Conservation (phyloP, 2,797 vertebrate genomes). For the Smutsia temminckii region DNA sequence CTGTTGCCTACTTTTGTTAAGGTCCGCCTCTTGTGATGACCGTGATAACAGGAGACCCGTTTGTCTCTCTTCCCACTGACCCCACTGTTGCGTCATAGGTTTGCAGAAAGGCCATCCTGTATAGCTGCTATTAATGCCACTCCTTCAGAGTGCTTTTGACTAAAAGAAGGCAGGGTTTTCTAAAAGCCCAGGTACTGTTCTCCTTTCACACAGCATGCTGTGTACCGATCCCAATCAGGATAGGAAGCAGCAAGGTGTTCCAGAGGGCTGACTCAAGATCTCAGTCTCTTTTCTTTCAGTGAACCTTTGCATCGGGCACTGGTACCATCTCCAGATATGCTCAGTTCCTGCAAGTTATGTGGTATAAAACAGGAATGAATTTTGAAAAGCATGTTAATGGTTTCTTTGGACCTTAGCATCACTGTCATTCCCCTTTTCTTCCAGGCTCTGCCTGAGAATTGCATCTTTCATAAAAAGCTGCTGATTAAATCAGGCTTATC, state of each 20-base stretch:
- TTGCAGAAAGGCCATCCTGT: background rate
- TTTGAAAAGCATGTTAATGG: background rate
- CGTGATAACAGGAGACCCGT: background rate
- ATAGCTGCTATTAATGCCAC: background rate
- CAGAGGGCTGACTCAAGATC: background rate
- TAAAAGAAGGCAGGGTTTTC: background rate
- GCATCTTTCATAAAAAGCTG: background rate
- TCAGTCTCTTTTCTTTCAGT: background rate
- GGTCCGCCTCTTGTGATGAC: background rate
- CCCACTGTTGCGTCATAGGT: background rate
- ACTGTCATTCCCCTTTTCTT: fast-evolving
- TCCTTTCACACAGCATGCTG: background rate
- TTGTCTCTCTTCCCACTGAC: background rate
- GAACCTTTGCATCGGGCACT: background rate
- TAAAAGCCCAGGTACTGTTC: background rate
- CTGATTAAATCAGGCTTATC: background rate
- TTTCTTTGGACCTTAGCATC: background rate
- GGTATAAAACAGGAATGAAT: background rate
- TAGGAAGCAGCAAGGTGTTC: background rate
- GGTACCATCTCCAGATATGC: background rate
- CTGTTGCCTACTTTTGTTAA: background rate
- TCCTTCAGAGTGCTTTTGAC: background rate
- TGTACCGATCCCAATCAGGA: background rate
- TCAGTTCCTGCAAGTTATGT: background rate
- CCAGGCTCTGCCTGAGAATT: background rate